Percentiles rank a stretch among this genome's conserved stretches.
Evolutionary conservation across 2,797 vertebrate genomes (phyloP).

Genomic region (Helarctos malayanus): DNA sequence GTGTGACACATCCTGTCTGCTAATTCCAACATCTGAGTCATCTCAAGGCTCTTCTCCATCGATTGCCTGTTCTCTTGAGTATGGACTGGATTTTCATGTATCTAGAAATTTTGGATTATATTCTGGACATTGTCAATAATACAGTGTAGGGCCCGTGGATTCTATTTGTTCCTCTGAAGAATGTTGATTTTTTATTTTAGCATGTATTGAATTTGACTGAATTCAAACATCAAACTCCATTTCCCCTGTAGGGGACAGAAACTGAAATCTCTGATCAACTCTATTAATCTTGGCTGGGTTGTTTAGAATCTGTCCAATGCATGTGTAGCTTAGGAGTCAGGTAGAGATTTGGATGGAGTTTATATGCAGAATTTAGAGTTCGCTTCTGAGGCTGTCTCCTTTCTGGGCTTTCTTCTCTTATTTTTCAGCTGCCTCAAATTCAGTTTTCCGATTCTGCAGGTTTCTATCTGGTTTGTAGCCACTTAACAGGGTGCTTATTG

Average conservation of each 20-base stretch:
- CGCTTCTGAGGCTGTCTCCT: background rate
- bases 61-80: background rate
- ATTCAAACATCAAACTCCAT: background rate
- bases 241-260: background rate
- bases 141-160: background rate
- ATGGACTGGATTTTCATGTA: background rate
- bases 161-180: constrained; percentile 40
- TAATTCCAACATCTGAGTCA: background rate
- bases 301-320: background rate
- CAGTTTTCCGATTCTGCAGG: background rate
- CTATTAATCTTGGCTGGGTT: constrained; percentile 20
- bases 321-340: background rate
- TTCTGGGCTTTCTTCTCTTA: background rate
- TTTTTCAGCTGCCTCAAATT: constrained; percentile 41
- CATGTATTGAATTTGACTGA: constrained; percentile 17
- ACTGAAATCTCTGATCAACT: background rate
- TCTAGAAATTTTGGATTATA: constrained; percentile 36
- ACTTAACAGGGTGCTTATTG: background rate
- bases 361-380: background rate
- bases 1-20: background rate
- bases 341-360: background rate
- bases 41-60: background rate
- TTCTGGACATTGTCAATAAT: constrained; percentile 46
- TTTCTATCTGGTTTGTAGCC: constrained; percentile 39
- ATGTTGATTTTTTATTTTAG: constrained; percentile 39